Percentiles rank a stretch among this genome's conserved stretches.
Conservation (phyloP, 2,888 invertebrate species). For the Eretmocerus hayati region DNA sequence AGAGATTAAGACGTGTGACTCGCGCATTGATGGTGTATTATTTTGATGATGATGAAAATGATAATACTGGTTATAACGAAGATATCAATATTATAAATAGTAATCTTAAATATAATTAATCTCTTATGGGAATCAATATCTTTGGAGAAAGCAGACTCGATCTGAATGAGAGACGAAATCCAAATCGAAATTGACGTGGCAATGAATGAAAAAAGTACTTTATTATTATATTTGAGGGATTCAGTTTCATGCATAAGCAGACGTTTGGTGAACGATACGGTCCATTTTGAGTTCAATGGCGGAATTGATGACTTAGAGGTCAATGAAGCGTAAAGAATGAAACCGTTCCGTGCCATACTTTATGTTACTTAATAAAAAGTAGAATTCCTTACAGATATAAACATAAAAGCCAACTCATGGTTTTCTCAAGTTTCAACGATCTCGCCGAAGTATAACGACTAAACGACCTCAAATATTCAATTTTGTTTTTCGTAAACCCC, state of each 20-base stretch:
- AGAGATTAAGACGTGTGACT: too few relatives aligned
- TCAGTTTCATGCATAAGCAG: constrained; percentile 11
- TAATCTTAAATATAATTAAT: constrained; percentile 3
- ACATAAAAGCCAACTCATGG: constrained; percentile 3
- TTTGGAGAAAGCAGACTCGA: background rate
- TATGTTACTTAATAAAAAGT: too few relatives aligned
- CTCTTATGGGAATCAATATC: background rate
- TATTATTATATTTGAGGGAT: constrained; percentile 6
- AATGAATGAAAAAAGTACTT: constrained; percentile 1
- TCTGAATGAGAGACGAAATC: too few relatives aligned
- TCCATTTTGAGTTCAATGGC: constrained; percentile 1
- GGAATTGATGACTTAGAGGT: constrained; percentile 5
- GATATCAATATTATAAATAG: background rate
- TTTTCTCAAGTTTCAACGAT: constrained; percentile 25
- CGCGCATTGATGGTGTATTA: constrained; percentile 21
- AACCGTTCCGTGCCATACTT: constrained; percentile 22
- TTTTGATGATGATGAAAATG: constrained; percentile 10
- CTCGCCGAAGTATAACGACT: constrained; percentile 30
- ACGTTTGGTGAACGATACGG: constrained; percentile 16
- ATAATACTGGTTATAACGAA: background rate
- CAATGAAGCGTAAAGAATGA: background rate
- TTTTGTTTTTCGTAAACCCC: constrained; percentile 20
- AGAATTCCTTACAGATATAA: constrained; percentile 1
- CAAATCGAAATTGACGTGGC: too few relatives aligned
- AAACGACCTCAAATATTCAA: constrained; percentile 8